phyloP scores from a whole-genome alignment of 2,797 vertebrate species.

The Anguilla anguilla region DNA sequence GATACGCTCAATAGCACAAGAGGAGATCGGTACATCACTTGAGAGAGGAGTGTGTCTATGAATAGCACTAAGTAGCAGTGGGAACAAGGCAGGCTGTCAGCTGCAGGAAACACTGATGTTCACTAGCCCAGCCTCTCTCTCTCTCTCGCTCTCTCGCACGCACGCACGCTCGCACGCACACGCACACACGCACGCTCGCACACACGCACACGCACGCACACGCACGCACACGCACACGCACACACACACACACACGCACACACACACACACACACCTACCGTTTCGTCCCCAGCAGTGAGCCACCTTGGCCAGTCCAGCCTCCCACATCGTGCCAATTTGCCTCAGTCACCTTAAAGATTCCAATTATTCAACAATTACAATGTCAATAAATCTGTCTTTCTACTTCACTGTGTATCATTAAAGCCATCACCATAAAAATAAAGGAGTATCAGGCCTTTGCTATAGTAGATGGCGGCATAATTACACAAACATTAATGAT shows the following conservation, averaged over 20 bases:
- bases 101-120: not conserved
- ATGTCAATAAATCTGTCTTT: not conserved
- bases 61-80: not conserved
- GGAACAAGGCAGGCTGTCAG: not conserved
- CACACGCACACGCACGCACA: not conserved
- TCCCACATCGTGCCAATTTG: conserved; percentile 85
- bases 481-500: not conserved
- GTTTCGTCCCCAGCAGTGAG: conserved; percentile 91
- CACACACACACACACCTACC: conserved; percentile 66
- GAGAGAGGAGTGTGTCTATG: not conserved
- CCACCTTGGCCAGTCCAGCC: conserved; percentile 95
- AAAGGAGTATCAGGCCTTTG: not conserved
- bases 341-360: conserved; percentile 77
- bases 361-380: not conserved
- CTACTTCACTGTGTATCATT: not conserved
- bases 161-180: not conserved
- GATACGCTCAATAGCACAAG: not conserved
- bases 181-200: not conserved
- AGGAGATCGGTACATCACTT: not conserved
- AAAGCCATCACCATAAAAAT: not conserved
- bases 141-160: not conserved
- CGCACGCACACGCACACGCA: not conserved
- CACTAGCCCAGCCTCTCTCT: not conserved
- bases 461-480: not conserved
- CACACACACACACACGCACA: not conserved